Evolutionary conservation across 1,140 invertebrate species (phyloP).

Genomic region (Papilio polytes): DNA sequence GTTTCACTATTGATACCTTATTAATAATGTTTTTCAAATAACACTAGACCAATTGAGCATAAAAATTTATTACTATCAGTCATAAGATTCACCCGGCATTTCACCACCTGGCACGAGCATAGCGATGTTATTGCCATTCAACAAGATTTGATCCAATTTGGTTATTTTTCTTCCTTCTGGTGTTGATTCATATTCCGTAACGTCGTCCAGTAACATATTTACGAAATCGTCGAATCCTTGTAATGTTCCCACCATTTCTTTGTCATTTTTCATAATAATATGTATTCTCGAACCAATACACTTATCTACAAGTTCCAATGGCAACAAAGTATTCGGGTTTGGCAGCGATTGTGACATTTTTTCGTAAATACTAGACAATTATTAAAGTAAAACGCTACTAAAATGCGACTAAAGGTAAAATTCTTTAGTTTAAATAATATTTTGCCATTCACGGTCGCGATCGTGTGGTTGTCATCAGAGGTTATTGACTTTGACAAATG

Average conservation of each 20-base stretch:
- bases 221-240: constrained; percentile 99
- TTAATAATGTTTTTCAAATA: background rate
- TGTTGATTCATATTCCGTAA: constrained; percentile 97
- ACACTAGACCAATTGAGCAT: background rate
- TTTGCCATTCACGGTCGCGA: background rate
- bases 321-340: constrained; percentile 76
- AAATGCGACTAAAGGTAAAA: background rate
- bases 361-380: background rate
- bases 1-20: no score
- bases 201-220: constrained; percentile 97
- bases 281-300: constrained; percentile 99
- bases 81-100: constrained; percentile 78
- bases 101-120: constrained; percentile 90
- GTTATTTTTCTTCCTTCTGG: constrained; percentile 98
- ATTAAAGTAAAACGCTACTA: background rate
- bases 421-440: background rate
- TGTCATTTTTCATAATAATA: constrained; percentile 99
- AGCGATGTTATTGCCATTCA: constrained; percentile 99
- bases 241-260: constrained; percentile 99
- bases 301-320: constrained; percentile 98
- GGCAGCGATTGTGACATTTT: constrained; percentile 73
- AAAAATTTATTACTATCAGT: constrained; percentile 58
- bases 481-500: constrained; percentile 13
- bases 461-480: background rate
- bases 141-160: constrained; percentile 98